Conservation (phyloP, 53 echinoderm and acorn worm genomes). For the Hippasteria phrygiana region DNA sequence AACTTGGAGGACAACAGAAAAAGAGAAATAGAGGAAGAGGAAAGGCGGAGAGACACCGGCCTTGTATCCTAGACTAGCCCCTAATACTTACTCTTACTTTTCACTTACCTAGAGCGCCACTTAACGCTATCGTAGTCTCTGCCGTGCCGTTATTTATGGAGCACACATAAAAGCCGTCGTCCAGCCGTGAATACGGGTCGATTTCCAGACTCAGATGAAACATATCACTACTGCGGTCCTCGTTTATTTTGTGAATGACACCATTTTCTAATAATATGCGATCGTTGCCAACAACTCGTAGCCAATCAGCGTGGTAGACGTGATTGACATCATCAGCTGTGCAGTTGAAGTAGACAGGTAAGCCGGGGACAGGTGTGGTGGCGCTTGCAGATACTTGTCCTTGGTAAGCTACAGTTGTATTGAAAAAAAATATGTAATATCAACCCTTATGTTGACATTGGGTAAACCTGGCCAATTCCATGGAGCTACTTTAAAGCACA, state of each 20-base stretch:
- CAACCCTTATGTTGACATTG: neutral
- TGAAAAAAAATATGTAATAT: neutral
- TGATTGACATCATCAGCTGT: constrained; percentile 1
- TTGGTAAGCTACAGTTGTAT: neutral
- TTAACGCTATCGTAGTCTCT: neutral
- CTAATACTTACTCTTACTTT: neutral
- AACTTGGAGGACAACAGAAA: neutral
- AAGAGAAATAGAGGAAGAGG: neutral
- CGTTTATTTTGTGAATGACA: neutral
- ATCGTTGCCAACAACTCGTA: neutral
- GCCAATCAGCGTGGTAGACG: constrained; percentile 60
- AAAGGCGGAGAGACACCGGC: constrained; percentile 28
- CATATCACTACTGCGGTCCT: neutral
- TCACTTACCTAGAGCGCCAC: constrained; percentile 32
- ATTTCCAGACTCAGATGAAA: constrained; percentile 28
- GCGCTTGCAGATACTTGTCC: neutral
- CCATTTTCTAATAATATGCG: neutral
- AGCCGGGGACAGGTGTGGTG: neutral
- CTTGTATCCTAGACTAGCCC: neutral
- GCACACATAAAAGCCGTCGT: constrained; percentile 34
- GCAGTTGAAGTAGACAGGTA: neutral
- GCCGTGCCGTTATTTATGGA: constrained; percentile 46
- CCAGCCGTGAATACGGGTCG: neutral
- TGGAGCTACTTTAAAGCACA: neutral
- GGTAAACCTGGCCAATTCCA: neutral